phyloP scores from a whole-genome alignment of 2,797 vertebrate species.

The Lacerta agilis region DNA sequence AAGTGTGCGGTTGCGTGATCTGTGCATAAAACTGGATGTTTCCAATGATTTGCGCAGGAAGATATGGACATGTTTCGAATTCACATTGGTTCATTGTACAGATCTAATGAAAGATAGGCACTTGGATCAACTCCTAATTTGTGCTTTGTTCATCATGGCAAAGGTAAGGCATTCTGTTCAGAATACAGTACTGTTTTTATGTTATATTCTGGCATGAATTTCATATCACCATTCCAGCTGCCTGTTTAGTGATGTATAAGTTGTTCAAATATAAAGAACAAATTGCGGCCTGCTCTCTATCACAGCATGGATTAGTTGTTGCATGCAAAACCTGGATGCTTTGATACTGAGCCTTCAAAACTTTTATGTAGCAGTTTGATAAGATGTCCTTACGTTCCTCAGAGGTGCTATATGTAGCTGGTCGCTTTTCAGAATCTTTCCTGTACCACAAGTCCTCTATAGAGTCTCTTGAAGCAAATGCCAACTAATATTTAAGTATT shows the following conservation, averaged over 20 bases:
- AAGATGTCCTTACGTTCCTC: background rate
- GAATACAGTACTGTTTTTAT: background rate
- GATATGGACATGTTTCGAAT: slow-evolving; percentile 97
- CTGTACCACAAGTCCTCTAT: background rate
- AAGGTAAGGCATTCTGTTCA: slow-evolving; percentile 77
- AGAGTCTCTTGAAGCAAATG: background rate
- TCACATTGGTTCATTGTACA: slow-evolving; percentile 87
- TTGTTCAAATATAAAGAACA: background rate
- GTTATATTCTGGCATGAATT: background rate
- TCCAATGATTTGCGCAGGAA: slow-evolving; percentile 90
- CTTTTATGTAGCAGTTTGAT: background rate
- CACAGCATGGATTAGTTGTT: background rate
- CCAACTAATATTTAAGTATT: background rate
- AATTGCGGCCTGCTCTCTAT: background rate
- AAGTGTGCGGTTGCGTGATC: slow-evolving; percentile 92
- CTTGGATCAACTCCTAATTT: slow-evolving; percentile 95
- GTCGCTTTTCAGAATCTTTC: background rate
- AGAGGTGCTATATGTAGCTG: background rate
- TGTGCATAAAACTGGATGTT: slow-evolving; percentile 92
- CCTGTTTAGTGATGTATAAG: background rate
- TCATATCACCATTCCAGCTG: background rate
- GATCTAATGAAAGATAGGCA: slow-evolving; percentile 93
- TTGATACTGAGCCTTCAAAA: background rate
- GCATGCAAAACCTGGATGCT: background rate
- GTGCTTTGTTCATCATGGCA: slow-evolving; percentile 93